Conservation (phyloP, 64 coral and sea anemone species). For the Montipora capricornis region DNA sequence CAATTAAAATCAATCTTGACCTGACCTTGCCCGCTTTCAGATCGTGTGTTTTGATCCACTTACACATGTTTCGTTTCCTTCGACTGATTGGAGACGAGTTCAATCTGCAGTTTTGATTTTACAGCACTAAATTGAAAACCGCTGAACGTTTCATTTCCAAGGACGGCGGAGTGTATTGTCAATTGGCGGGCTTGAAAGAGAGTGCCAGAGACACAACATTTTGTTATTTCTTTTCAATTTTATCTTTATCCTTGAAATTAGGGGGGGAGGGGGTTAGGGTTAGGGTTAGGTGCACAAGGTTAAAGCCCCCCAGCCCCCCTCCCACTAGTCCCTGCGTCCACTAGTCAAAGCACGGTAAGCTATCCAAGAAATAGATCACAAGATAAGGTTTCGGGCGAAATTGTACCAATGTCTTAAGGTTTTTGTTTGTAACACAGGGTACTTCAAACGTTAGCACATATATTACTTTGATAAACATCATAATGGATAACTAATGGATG, state of each 20-base stretch:
- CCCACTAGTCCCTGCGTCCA: neutral
- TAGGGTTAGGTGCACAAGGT: too few species aligned
- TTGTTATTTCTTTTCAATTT: too few species aligned
- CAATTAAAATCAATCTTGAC: neutral
- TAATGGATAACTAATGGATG: conserved; percentile 17
- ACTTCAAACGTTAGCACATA: neutral
- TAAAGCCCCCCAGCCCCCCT: neutral
- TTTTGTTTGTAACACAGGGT: conserved; percentile 2
- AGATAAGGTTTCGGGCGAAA: neutral
- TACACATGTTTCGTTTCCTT: neutral
- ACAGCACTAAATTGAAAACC: too few species aligned
- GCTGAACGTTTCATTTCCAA: too few species aligned
- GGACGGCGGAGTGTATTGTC: too few species aligned
- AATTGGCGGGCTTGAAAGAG: too few species aligned
- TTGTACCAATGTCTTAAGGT: neutral
- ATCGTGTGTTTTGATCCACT: neutral
- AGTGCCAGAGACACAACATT: too few species aligned
- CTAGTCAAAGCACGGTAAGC: neutral
- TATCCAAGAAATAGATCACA: neutral
- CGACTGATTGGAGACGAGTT: neutral
- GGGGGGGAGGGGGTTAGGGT: too few species aligned
- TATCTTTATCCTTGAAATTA: too few species aligned
- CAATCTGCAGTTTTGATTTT: neutral
- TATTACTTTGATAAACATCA: neutral
- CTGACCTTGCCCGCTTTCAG: neutral